These are phyloP conservation scores for Tyrannus savana DNA, from an alignment of 2,113 vertebrate genomes.

Conservation along the genomic window DNA sequence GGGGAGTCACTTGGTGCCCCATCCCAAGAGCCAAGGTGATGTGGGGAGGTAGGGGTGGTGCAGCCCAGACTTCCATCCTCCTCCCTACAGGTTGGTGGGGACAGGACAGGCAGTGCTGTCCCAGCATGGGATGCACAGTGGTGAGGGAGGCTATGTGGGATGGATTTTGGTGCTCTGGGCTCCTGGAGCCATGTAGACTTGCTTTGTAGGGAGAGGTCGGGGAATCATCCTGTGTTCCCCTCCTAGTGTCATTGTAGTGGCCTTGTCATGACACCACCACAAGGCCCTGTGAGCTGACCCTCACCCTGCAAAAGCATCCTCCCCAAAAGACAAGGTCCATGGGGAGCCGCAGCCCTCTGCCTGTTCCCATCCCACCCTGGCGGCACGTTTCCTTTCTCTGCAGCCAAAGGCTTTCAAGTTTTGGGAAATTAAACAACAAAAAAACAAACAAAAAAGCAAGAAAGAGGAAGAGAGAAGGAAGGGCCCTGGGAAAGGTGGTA, in stretches of 20 bases:
- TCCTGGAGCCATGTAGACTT: background rate
- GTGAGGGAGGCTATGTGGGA: background rate
- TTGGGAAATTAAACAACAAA: conserved; percentile 51
- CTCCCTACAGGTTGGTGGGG: background rate
- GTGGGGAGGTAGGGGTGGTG: background rate
- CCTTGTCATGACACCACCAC: background rate
- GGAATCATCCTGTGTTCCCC: background rate
- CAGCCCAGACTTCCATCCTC: background rate
- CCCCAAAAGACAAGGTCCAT: background rate
- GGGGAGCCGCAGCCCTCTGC: background rate
- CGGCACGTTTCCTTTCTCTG: background rate
- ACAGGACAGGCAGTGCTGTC: background rate
- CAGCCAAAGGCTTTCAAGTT: conserved; percentile 68
- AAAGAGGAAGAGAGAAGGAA: background rate
- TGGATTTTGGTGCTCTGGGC: background rate
- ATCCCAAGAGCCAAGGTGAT: accelerated
- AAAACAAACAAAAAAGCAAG: background rate
- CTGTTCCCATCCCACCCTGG: background rate
- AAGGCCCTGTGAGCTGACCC: background rate
- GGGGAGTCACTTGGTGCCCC: background rate
- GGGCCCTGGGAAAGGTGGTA: conserved; percentile 51
- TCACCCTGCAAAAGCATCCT: background rate
- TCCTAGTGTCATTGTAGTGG: background rate
- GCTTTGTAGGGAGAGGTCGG: background rate
- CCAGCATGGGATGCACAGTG: background rate